Base-by-base conservation (phyloP, 2,888 invertebrate genomes). In the Exocentrus adspersus region DNA sequence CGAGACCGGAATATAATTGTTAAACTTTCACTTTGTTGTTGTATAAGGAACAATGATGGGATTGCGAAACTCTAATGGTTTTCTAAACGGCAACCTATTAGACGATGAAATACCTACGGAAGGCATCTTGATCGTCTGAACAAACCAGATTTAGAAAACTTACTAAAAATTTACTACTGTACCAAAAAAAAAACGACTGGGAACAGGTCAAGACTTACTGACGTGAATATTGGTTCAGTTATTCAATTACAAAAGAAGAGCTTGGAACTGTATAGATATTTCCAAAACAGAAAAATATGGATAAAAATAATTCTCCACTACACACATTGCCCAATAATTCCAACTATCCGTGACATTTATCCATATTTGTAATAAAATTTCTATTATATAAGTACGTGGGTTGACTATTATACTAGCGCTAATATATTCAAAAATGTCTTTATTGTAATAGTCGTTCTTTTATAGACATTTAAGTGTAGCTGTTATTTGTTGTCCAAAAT, bases 1-100 rank as follows among this genome's bases (percentile, higher is more conserved):
- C 7, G 24, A 24, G 7, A 24, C 24, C 24, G 3, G 24, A 24
- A 24, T n/a, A n/a, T 24, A 24, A 24, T 24, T 24, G 24, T 7
- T 24, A 32, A 37, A 37, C 37, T 37, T 37, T 37, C 37, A 37
- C 37, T 37, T 37, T 37, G 37, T 37, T 37, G 37, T 37, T 37
- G 37, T 37, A 14, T 37, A 14, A n/a, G 9, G 32, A 7, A 32
- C 32, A 14, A 2, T 14, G 37, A 12, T n/a, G 37, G 37, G n/a
- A 37, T 37, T n/a, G 37, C 14, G 37, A 12, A 12, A 37, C 5
- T n/a, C n/a, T 37, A 37, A n/a, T 37, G 3, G 24, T 24, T 7
- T 24, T 7, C 7, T 5, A 24, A 24, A 24, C 24, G 24, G 24
- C 24, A 7, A 24, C 24, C 7, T 3, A 24, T 24, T 24, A 3